Percentiles rank a stretch among this genome's conserved stretches.
These are phyloP conservation scores for Delichon dasypus DNA, from an alignment of 2,797 vertebrate species.

Conservation along the genomic window DNA sequence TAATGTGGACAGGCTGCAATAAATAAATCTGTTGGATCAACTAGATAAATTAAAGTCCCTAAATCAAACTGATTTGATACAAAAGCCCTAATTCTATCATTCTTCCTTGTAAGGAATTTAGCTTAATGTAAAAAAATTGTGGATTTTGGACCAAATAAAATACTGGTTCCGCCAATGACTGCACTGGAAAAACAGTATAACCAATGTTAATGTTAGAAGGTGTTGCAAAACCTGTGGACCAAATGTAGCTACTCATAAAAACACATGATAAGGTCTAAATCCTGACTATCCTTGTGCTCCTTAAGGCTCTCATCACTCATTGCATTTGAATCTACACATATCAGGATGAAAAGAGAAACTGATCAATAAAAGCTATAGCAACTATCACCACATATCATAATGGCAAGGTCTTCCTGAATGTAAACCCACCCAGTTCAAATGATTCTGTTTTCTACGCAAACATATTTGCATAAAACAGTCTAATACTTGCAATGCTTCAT, in stretches of 20 bases:
- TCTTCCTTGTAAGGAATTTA: background rate
- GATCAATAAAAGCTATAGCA: background rate
- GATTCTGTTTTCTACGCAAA: background rate
- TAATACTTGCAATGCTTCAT: slow-evolving; percentile 5
- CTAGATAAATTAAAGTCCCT: background rate
- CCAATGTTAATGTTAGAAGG: background rate
- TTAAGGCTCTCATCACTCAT: background rate
- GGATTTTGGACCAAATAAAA: background rate
- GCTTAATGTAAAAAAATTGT: background rate
- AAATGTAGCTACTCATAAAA: background rate
- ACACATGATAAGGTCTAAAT: background rate
- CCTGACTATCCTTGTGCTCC: background rate
- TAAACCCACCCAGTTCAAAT: background rate
- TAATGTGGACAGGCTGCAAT: background rate
- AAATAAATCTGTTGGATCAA: slow-evolving; percentile 33
- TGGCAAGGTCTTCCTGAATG: background rate
- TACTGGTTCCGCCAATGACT: background rate
- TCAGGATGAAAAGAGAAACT: background rate
- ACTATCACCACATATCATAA: background rate
- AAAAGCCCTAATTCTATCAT: background rate
- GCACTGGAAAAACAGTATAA: background rate
- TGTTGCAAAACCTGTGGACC: background rate
- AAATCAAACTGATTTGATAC: background rate
- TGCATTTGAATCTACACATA: background rate
- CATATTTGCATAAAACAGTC: background rate